Conservation (phyloP, 2,113 vertebrate species). For the Apaloderma vittatum region DNA sequence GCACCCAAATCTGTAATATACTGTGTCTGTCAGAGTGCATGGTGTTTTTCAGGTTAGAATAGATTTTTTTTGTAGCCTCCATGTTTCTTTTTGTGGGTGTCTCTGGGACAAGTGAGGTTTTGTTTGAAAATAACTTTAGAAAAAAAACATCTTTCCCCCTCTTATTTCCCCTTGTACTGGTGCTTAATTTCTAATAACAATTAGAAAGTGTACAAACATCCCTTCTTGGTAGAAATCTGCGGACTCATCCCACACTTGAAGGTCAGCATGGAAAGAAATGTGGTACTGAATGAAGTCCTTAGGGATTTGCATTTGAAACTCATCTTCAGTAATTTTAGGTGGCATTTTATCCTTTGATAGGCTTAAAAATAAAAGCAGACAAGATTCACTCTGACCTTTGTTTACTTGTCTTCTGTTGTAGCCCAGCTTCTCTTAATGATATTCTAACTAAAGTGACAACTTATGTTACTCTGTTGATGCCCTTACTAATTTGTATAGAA, state of each 20-base stretch:
- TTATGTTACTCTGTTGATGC: neutral
- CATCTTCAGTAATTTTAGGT: neutral
- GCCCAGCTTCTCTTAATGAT: neutral
- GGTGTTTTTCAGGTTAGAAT: too few species aligned
- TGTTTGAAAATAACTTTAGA: neutral
- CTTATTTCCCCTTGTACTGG: neutral
- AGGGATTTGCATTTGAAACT: neutral
- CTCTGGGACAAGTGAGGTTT: neutral
- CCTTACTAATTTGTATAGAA: neutral
- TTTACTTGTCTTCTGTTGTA: neutral
- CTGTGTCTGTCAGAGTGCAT: too few species aligned
- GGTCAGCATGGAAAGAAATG: neutral
- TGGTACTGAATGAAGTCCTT: neutral
- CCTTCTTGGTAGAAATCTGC: neutral
- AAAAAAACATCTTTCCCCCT: neutral
- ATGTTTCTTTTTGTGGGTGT: too few species aligned
- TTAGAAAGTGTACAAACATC: neutral
- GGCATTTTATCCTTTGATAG: neutral
- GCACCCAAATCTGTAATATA: too few species aligned
- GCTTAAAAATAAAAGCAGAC: neutral
- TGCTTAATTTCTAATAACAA: neutral
- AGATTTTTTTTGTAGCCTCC: too few species aligned
- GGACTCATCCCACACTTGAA: neutral
- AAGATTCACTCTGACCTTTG: neutral
- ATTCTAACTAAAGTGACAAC: neutral